A percentile compares a stretch with the other conserved stretches of the same genome.
These are phyloP conservation scores for Aplysina aerophoba DNA, from an alignment of 37 sponge, comb jelly and placozoan species.

Conservation along the genomic window DNA sequence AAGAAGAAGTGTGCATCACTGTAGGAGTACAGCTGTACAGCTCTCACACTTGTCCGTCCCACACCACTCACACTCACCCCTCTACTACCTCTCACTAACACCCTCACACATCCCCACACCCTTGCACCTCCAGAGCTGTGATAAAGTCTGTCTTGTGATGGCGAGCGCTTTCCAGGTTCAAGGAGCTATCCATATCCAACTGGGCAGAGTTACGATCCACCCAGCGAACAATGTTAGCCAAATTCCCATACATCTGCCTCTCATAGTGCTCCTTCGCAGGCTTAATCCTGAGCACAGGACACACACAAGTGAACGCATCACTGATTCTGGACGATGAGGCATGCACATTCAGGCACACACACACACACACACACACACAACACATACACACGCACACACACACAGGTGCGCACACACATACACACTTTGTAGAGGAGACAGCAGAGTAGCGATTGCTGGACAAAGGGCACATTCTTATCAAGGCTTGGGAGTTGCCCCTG, in stretches of 20 bases:
- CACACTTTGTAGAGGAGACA: too few relatives aligned
- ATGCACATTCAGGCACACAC: neutral
- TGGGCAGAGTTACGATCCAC: constrained; percentile 42
- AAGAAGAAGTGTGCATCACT: neutral
- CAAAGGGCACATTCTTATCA: too few relatives aligned
- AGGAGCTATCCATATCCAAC: neutral
- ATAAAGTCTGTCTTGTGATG: neutral
- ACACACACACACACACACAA: too few relatives aligned
- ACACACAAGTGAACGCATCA: neutral
- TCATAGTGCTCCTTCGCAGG: constrained; percentile 37
- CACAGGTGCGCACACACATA: too few relatives aligned
- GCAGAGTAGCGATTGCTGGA: too few relatives aligned
- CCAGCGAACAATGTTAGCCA: constrained; percentile 70
- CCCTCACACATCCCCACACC: neutral
- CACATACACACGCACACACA: too few relatives aligned
- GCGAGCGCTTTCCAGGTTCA: neutral
- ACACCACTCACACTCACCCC: neutral
- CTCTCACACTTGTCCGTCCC: constrained; percentile 31
- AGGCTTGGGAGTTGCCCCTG: too few relatives aligned
- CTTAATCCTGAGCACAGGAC: constrained; percentile 41
- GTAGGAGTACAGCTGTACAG: neutral
- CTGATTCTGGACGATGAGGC: neutral
- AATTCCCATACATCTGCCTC: constrained; percentile 34
- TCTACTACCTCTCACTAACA: neutral
- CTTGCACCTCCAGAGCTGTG: neutral